A percentile compares a stretch with the other conserved stretches of the same genome.
Conservation (phyloP, 2,113 vertebrate species). For the Hyaena hyaena region DNA sequence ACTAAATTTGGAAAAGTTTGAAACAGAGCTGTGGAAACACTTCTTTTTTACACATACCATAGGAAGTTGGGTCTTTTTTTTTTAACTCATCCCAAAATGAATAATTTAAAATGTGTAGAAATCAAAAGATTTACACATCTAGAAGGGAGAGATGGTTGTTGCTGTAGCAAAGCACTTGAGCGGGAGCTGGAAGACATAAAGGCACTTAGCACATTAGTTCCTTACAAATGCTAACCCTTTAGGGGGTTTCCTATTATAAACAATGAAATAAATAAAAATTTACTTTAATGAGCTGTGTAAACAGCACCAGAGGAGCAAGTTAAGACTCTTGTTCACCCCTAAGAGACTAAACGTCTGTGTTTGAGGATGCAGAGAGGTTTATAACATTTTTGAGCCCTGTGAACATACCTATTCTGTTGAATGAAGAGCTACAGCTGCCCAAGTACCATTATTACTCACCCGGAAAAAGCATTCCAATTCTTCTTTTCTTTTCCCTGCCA, state of each 20-base stretch:
- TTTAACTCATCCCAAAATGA: constrained; percentile 50
- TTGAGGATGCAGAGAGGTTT: not conserved
- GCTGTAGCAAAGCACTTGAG: not conserved
- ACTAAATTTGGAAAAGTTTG: constrained; percentile 50
- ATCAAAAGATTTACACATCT: constrained; percentile 51
- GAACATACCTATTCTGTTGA: not conserved
- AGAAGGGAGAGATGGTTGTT: not conserved
- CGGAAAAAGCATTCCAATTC: not conserved
- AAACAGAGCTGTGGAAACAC: constrained; percentile 65
- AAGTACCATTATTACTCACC: not conserved
- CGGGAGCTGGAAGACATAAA: not conserved
- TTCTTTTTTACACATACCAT: constrained; percentile 62
- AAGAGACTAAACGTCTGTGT: not conserved
- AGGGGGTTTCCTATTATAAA: not conserved
- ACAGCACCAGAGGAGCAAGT: not conserved
- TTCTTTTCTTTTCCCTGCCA: not conserved
- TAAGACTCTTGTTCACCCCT: not conserved
- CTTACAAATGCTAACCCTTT: not conserved
- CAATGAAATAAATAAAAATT: not conserved
- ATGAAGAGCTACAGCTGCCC: constrained; percentile 16
- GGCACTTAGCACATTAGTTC: not conserved
- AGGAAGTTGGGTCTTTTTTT: constrained; percentile 40
- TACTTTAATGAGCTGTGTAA: constrained; percentile 17
- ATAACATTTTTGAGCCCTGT: not conserved
- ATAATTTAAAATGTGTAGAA: constrained; percentile 73